Evolutionary conservation across 2,113 vertebrate species (phyloP).

Genomic region (Recurvirostra avosetta): DNA sequence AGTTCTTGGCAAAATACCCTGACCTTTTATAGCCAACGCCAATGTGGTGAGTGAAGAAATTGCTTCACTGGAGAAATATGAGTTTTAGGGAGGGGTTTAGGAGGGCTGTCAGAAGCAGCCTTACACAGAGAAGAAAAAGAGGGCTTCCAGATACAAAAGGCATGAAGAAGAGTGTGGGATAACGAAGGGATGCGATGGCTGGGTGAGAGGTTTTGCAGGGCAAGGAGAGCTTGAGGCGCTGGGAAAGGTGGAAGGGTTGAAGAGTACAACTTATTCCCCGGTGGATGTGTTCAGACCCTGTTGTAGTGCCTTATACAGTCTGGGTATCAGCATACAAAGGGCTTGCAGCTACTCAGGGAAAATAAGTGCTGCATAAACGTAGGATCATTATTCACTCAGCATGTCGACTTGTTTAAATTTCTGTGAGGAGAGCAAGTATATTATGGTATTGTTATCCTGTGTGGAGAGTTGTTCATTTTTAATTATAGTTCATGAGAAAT

Average conservation of each 20-base stretch:
- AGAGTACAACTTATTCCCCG: background rate
- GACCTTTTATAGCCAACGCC: background rate
- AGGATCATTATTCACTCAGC: constrained; percentile 41
- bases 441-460: constrained; percentile 37
- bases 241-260: background rate
- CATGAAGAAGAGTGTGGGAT: background rate
- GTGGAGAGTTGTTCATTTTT: constrained; percentile 17
- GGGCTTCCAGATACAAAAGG: background rate
- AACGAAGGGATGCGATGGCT: background rate
- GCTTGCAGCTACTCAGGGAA: background rate
- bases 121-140: background rate
- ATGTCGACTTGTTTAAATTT: constrained; percentile 6
- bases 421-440: background rate
- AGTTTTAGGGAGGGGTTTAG: background rate
- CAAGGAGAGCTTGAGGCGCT: background rate
- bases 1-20: background rate
- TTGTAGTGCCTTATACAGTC: background rate
- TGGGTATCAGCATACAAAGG: background rate
- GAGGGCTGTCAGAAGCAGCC: background rate
- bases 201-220: background rate
- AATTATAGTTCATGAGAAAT: constrained; percentile 35
- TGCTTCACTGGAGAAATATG: constrained; percentile 9
- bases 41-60: background rate
- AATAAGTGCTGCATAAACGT: background rate
- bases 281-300: background rate